Percentiles rank a stretch among this genome's conserved stretches.
phyloP scores from a whole-genome alignment of 2,113 vertebrate genomes.

The Brachyhypopomus occidentalis region DNA sequence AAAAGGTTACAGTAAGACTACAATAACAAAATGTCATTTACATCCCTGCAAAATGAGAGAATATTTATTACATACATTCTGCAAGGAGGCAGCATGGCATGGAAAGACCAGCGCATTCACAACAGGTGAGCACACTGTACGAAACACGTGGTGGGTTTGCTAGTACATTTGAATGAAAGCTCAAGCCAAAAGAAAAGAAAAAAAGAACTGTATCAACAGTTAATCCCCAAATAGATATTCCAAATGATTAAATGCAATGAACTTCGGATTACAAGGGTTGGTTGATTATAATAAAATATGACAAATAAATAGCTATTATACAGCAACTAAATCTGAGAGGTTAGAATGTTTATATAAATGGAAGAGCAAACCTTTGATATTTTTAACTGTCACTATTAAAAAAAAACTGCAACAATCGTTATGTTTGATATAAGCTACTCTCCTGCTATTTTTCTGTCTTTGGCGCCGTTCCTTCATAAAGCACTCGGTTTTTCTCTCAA shows the following conservation, averaged over 20 bases:
- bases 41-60: conserved; percentile 24
- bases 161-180: conserved; percentile 7
- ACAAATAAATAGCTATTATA: conserved; percentile 30
- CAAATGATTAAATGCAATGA: conserved; percentile 32
- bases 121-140: not conserved
- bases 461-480: conserved; percentile 30
- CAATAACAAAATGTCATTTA: not conserved
- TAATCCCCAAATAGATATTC: conserved; percentile 34
- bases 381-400: conserved; percentile 16
- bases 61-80: conserved; percentile 35
- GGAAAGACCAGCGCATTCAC: conserved; percentile 9
- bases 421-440: not conserved
- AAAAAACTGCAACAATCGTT: not conserved
- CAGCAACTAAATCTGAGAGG: conserved; percentile 7
- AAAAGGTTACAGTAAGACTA: not conserved
- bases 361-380: conserved; percentile 28
- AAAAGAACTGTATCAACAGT: not conserved
- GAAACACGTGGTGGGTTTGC: not conserved
- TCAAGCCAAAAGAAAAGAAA: too few species aligned
- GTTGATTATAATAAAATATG: conserved; percentile 36
- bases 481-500: not conserved
- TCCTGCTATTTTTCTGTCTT: conserved; percentile 46
- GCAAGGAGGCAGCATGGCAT: conserved; percentile 14
- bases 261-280: not conserved
- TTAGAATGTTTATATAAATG: conserved; percentile 39